Percentiles rank a stretch among this genome's conserved stretches.
phyloP scores from a whole-genome alignment of 2,113 vertebrate genomes.

The Malurus alboscapulatus region DNA sequence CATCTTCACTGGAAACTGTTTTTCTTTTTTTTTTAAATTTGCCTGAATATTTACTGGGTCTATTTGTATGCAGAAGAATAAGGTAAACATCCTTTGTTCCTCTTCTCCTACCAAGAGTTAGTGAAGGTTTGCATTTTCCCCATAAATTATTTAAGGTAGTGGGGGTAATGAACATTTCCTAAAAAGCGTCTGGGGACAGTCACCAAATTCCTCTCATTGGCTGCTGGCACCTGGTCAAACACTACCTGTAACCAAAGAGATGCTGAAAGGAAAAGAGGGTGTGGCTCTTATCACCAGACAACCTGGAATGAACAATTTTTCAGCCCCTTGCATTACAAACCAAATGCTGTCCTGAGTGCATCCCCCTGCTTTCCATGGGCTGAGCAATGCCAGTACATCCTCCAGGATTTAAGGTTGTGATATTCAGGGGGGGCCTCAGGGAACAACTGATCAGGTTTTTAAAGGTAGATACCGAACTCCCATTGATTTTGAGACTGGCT shows the following conservation, averaged over 20 bases:
- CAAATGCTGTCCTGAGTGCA: background rate
- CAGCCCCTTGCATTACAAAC: background rate
- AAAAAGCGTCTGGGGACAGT: background rate
- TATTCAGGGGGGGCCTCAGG: background rate
- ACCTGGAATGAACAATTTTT: background rate
- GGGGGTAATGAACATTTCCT: background rate
- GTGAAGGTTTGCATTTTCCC: background rate
- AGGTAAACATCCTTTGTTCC: background rate
- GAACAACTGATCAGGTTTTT: conserved; percentile 11
- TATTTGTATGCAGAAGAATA: background rate
- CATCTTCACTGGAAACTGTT: background rate
- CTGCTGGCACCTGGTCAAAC: background rate
- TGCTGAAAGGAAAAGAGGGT: background rate
- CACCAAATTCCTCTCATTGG: background rate
- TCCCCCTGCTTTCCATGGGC: background rate
- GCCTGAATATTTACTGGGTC: background rate
- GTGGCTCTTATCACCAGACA: background rate
- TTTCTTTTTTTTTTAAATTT: background rate
- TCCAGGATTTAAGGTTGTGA: conserved; percentile 39
- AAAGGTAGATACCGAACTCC: background rate
- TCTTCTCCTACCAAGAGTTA: background rate
- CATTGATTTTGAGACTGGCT: conserved; percentile 47
- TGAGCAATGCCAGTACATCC: background rate
- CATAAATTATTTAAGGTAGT: background rate
- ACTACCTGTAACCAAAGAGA: background rate